A percentile compares a stretch with the other conserved stretches of the same genome.
Conservation (phyloP, 2,113 vertebrate genomes). For the Anseranas semipalmata region DNA sequence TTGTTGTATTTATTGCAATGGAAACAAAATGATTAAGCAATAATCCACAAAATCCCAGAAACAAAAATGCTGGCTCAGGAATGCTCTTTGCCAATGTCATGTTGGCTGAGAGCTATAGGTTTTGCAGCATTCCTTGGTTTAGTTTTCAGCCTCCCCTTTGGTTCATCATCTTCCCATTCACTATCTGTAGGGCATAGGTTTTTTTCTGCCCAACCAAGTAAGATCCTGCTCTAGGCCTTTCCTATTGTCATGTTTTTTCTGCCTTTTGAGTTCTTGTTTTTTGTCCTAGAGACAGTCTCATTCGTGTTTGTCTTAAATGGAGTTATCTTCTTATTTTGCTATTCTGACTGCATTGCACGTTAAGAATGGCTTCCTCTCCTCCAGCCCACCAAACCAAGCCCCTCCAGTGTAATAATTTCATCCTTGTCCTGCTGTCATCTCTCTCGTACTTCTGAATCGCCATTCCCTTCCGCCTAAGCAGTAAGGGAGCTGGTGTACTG, state of each 20-base stretch:
- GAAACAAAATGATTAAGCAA: neutral
- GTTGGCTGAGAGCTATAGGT: neutral
- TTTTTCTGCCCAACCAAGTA: neutral
- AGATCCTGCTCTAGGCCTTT: neutral
- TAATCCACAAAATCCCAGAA: neutral
- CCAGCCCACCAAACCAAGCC: neutral
- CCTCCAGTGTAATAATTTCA: neutral
- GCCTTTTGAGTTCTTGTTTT: neutral
- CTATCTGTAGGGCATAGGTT: neutral
- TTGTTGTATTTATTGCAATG: neutral
- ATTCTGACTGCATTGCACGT: neutral
- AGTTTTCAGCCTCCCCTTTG: neutral
- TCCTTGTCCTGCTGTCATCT: neutral
- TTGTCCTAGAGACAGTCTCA: neutral
- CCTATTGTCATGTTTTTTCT: neutral
- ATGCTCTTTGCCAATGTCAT: neutral
- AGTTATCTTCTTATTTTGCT: neutral
- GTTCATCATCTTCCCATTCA: neutral
- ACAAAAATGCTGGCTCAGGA: neutral
- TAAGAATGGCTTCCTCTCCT: neutral
- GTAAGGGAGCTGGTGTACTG: neutral
- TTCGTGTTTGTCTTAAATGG: neutral
- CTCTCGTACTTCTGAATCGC: neutral
- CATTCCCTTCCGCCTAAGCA: neutral
- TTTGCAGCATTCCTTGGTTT: neutral